Evolutionary conservation across 2,113 vertebrate genomes (phyloP).

Genomic region (Pelusios castaneus): DNA sequence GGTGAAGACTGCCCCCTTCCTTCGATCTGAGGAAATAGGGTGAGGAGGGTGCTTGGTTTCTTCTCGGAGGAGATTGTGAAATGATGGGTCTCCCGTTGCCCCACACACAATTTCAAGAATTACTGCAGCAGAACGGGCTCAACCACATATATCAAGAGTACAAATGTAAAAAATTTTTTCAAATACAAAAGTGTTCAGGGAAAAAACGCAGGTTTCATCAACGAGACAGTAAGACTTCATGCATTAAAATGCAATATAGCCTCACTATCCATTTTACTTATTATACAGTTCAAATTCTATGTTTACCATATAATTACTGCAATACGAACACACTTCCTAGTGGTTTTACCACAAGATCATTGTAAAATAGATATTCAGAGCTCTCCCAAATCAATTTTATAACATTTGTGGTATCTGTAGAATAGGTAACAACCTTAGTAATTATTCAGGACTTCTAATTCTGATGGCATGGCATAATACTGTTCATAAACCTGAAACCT

Average conservation of each 20-base stretch:
- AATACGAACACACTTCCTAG: not conserved
- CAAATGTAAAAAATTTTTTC: not conserved
- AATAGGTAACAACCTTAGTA: not conserved
- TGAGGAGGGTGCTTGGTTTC: too few relatives aligned
- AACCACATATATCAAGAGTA: not conserved
- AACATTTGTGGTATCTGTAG: not conserved
- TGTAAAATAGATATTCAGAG: not conserved
- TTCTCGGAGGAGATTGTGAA: too few relatives aligned
- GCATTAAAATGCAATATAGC: not conserved
- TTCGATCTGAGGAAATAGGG: too few relatives aligned
- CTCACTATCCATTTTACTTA: not conserved
- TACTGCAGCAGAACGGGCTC: not conserved
- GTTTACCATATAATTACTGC: rapidly evolving
- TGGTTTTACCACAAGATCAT: not conserved
- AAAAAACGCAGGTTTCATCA: not conserved
- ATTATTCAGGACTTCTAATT: not conserved
- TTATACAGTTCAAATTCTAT: not conserved
- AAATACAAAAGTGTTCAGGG: not conserved
- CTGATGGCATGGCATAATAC: not conserved
- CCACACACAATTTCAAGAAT: not conserved
- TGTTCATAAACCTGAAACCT: constrained; percentile 12
- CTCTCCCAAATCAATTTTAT: not conserved
- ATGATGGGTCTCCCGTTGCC: too few relatives aligned
- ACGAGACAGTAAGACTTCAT: not conserved
- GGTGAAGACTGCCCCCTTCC: too few relatives aligned